These are phyloP conservation scores for Lagorchestes hirsutus DNA, from an alignment of 2,797 vertebrate genomes.

Conservation along the genomic window DNA sequence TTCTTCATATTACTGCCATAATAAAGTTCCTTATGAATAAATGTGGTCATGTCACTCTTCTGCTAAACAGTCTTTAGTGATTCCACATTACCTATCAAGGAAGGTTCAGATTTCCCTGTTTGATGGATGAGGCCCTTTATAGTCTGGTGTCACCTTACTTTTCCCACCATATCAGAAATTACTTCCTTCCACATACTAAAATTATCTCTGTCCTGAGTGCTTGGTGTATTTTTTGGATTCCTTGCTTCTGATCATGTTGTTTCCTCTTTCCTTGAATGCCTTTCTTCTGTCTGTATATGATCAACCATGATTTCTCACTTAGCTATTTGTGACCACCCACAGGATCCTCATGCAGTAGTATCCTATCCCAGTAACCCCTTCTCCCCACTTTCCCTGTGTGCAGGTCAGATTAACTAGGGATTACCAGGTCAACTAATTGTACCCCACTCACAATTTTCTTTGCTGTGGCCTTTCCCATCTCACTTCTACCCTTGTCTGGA, in stretches of 20 bases:
- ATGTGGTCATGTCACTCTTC: not conserved
- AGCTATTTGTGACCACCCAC: not conserved
- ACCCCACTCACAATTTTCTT: no score
- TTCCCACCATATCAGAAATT: no score
- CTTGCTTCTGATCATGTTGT: no score
- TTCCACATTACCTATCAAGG: not conserved
- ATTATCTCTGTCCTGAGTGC: no score
- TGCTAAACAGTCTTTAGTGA: not conserved
- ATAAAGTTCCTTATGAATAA: not conserved
- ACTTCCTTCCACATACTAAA: no score
- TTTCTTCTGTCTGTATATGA: no score
- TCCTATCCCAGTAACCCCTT: not conserved
- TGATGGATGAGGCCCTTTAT: no score
- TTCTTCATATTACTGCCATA: not conserved
- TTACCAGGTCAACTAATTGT: not conserved
- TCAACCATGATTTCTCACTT: not conserved
- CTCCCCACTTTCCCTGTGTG: not conserved
- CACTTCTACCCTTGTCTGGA: no score
- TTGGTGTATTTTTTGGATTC: no score
- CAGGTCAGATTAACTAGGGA: not conserved
- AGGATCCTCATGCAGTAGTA: not conserved
- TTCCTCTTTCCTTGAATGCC: no score
- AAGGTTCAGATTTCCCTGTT: not conserved
- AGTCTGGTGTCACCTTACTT: no score
- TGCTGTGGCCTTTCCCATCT: no score